Base-by-base conservation (phyloP, 1,140 invertebrate species). In the Drosophila grimshawi region DNA sequence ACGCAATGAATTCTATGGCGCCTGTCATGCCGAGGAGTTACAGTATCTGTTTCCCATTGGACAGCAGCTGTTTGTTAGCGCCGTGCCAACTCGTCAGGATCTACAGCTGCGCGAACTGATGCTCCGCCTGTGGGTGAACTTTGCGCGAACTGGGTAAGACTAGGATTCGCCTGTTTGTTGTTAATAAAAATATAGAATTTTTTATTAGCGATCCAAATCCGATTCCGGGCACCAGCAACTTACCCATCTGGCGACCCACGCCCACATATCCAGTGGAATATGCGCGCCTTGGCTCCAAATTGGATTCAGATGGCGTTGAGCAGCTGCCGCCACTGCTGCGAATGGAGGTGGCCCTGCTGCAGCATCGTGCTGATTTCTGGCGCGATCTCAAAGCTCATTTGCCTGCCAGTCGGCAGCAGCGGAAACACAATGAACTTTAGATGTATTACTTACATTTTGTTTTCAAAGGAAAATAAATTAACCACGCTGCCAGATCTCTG, bases 1-100 rank as follows among this genome's bases (percentile, higher is more conserved):
- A 63, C 83, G 91, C 2, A 79, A 92, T 8, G 93, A 93, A 8
- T 93, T 95, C 83, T 95, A 95, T 72, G 95, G 96, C 32, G 95
- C 96, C 0, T 95, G 94, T 52, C 96, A 96, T 88, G 95, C 95
- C 1, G 96, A 96, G 73, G 96, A 96, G 59, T 91, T 96, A 19
- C 95, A 96, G 79, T 96, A 96, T 85, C 79, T 96, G 1, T 96
- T 96, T 74, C 95, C 95, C 0, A 94, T 96, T 35, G 93, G 93
- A 0, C 93, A 94, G 60, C 93, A 93, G 60, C 80, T 95, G 2
- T 95, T 95, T 65, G 91, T 93, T 2, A 93, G 94, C 48, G 92
- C 81, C 1, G 74, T 81, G 8, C 82, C 94, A 4, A 94, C 81
- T 4, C 76, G 92, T 7, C 80, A 93, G 27, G 95, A 95, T 76